Percentiles rank a stretch among this genome's conserved stretches.
phyloP scores from a whole-genome alignment of 2,888 invertebrate species.

The Cephus pygmeus region DNA sequence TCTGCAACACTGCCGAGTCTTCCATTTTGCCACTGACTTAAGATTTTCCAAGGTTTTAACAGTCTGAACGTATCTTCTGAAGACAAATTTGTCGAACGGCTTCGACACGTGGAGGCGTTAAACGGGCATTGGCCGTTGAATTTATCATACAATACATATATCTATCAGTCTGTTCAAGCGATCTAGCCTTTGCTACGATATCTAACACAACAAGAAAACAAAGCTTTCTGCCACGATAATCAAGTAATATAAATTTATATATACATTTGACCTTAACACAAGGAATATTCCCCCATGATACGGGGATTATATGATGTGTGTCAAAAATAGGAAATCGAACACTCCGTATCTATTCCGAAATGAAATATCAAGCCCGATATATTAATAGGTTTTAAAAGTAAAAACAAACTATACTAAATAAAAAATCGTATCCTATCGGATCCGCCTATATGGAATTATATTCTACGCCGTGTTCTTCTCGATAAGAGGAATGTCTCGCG shows the following conservation, averaged over 20 bases:
- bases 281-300: background rate
- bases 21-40: background rate
- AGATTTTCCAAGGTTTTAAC: background rate
- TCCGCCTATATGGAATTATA: too few relatives aligned
- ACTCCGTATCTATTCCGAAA: background rate
- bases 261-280: background rate
- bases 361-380: background rate
- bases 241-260: background rate
- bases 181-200: background rate
- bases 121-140: slow-evolving; percentile 37
- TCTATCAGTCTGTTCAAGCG: background rate
- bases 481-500: too few relatives aligned
- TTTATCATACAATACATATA: background rate
- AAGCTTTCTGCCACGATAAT: background rate
- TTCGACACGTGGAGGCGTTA: slow-evolving; percentile 51
- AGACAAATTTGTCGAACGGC: background rate
- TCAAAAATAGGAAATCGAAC: background rate
- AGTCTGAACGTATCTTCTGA: background rate
- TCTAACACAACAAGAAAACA: background rate
- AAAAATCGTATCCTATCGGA: too few relatives aligned
- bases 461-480: too few relatives aligned
- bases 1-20: slow-evolving; percentile 48
- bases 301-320: background rate
- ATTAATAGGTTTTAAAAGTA: too few relatives aligned
- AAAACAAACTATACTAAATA: too few relatives aligned